Evolutionary conservation across 2,113 vertebrate species (phyloP).

Genomic region (Thomomys bottae): DNA sequence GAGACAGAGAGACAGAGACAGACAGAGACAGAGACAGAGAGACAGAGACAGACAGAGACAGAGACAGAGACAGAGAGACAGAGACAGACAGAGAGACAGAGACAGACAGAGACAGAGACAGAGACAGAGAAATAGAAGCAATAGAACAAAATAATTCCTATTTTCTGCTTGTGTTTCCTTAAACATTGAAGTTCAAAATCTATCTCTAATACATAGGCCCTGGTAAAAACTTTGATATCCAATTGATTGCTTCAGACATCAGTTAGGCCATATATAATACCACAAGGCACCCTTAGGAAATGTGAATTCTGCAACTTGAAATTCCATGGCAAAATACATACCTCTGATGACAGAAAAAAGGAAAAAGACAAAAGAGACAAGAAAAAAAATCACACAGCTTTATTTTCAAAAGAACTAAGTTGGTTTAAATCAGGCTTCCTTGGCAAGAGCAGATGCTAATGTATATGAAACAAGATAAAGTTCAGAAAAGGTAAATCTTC

Average conservation of each 20-base stretch:
- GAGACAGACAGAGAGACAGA: too few species aligned
- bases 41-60: too few species aligned
- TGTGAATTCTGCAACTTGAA: background rate
- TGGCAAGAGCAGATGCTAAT: background rate
- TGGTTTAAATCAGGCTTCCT: background rate
- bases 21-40: too few species aligned
- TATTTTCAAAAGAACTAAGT: background rate
- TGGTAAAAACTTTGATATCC: background rate
- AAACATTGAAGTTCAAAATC: background rate
- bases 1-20: too few species aligned
- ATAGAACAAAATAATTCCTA: background rate
- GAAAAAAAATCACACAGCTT: background rate
- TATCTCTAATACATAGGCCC: background rate
- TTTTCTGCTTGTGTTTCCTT: conserved; percentile 10
- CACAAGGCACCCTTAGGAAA: background rate
- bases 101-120: too few species aligned
- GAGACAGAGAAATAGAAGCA: background rate
- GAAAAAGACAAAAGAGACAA: background rate
- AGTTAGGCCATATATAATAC: background rate
- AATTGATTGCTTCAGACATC: background rate
- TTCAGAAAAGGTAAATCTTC: background rate
- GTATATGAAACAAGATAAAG: background rate
- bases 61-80: too few species aligned
- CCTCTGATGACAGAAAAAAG: background rate
- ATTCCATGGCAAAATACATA: background rate